Evolutionary conservation across 2,113 vertebrate species (phyloP), one percentile per base, ranked within the genome.

Genomic region (Echinops telfairi): DNA sequence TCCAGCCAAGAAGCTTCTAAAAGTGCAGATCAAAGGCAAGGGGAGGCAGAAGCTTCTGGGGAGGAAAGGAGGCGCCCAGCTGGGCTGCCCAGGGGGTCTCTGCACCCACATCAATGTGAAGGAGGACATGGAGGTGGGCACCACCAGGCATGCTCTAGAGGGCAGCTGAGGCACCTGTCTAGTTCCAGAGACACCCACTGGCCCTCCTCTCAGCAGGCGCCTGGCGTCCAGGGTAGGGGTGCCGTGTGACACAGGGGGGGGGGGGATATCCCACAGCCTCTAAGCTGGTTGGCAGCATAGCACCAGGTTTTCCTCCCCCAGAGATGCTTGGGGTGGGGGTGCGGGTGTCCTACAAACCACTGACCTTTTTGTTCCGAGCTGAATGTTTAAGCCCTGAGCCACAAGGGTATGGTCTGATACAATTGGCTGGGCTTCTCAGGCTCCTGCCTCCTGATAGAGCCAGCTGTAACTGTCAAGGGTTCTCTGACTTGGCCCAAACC

Each of bases 1-100:
- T 96, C 96, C 96, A 20, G 3, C 96, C 93, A 95, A 95, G 96
- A 94, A 89, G 83, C 80, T 68, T 96, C 93, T 95, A 93, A 91
- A 93, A 77, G 40, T 57, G 93, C 4, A 83, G 70, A 92, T 93
- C 86, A 96, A 94, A 95, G 76, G 53, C 85, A 87, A 2, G 23
- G 71, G 81, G 57, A 93, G 90, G 40, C 47, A 89, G 90, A 96
- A 60, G 43, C 16, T 25, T 57, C 64, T 10, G 73, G 82, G 84
- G 68, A 85, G 60, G 82, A 71, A 31, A 16, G 36, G 40, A 22
- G 60, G 40, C 83, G 62, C 64, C 71, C 70, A 1, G 83, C 38
- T 22, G 58, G 76, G 79, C 66, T 43, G 53, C 64, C 70, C 86
- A 12, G 47, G 70, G 19, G 29, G 38, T 57, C 81, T 70, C 78